Percentiles rank a stretch among this genome's conserved stretches.
Evolutionary conservation across 2,888 invertebrate species (phyloP).

Genomic region (Drosophila macrospina): DNA sequence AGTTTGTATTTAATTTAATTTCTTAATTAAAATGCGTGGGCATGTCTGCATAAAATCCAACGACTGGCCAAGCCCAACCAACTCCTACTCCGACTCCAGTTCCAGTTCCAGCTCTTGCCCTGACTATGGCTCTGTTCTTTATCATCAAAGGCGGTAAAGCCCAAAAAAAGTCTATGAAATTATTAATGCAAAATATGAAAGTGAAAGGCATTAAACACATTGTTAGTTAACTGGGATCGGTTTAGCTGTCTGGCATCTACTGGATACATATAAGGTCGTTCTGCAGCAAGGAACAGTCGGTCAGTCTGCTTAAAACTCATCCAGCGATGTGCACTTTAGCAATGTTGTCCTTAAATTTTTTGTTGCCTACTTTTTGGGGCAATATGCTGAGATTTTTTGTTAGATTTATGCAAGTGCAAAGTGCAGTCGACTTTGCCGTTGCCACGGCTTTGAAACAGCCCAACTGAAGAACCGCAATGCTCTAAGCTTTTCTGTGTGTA

Average conservation of each 20-base stretch:
- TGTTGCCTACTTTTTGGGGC: constrained; percentile 47
- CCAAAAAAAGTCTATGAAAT: constrained; percentile 13
- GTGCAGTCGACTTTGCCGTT: constrained; percentile 33
- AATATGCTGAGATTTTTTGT: constrained; percentile 22
- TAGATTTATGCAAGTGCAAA: constrained; percentile 30
- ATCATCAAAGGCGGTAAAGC: constrained; percentile 39
- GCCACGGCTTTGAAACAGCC: constrained; percentile 31
- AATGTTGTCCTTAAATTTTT: constrained; percentile 44
- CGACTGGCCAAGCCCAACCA: constrained; percentile 50
- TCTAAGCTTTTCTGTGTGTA: not conserved
- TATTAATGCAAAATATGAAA: constrained; percentile 4
- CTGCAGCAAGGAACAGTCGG: not conserved
- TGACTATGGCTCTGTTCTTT: constrained; percentile 21
- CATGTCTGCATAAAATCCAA: constrained; percentile 77
- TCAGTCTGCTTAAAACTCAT: not conserved
- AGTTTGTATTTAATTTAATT: constrained; percentile 82
- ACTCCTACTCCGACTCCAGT: not conserved
- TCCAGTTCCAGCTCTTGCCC: not conserved
- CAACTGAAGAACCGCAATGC: constrained; percentile 27
- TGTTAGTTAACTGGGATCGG: not conserved
- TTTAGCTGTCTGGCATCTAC: not conserved
- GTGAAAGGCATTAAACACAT: constrained; percentile 12
- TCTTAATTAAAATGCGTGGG: constrained; percentile 80
- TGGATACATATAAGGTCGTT: not conserved
- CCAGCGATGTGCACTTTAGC: constrained; percentile 23